Conservation (phyloP, 1,140 invertebrate species). For the Dinoponera quadriceps region DNA sequence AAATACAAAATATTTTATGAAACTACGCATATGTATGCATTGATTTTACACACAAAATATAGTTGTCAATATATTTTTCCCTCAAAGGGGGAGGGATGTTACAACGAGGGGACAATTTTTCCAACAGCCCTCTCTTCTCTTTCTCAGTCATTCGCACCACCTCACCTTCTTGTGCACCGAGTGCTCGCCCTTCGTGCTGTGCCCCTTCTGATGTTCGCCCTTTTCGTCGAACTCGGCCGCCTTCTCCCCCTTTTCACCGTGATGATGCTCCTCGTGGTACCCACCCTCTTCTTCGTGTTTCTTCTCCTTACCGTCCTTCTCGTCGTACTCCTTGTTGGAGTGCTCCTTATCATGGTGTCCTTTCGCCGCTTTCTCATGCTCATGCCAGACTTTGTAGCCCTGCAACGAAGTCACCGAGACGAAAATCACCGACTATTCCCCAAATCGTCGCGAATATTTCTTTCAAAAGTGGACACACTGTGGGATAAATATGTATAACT, state of each 20-base stretch:
- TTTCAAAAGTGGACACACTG: no score
- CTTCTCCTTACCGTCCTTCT: slow-evolving; percentile 81
- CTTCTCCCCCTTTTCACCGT: slow-evolving; percentile 81
- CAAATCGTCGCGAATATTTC: neutral
- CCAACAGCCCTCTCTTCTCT: neutral
- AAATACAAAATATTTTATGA: no score
- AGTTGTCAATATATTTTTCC: no score
- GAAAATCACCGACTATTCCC: slow-evolving; percentile 1
- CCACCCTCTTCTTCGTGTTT: slow-evolving; percentile 81
- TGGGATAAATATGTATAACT: no score
- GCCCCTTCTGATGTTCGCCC: slow-evolving; percentile 84
- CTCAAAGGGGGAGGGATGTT: no score
- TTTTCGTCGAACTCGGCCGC: slow-evolving; percentile 80
- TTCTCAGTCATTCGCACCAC: neutral
- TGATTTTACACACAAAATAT: no score
- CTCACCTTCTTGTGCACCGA: slow-evolving; percentile 84
- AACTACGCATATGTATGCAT: no score
- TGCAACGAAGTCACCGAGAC: slow-evolving; percentile 54
- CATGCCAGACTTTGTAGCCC: slow-evolving; percentile 82
- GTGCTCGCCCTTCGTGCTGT: slow-evolving; percentile 85
- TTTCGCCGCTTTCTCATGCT: slow-evolving; percentile 82
- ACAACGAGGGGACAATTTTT: no score
- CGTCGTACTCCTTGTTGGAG: slow-evolving; percentile 80
- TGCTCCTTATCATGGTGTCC: slow-evolving; percentile 84
- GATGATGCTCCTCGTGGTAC: slow-evolving; percentile 80